Evolutionary conservation across 2,797 vertebrate species (phyloP), one percentile per base, ranked within the genome.

Genomic region (Tenualosa thibaudeaui): DNA sequence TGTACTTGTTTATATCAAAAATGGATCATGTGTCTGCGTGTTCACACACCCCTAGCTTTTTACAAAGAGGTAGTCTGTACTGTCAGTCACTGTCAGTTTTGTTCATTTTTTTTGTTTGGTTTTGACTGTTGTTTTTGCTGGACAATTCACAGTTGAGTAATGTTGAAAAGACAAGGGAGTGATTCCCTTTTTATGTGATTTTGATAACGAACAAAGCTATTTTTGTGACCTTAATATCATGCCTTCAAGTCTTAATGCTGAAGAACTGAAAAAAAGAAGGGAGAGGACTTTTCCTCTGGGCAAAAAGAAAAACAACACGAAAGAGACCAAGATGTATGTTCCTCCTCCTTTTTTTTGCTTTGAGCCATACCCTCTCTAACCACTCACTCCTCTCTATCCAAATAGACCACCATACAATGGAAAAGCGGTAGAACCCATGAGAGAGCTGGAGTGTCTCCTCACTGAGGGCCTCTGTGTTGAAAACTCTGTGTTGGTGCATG

Each of bases 141-240:
- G 84, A 87, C 87, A 83, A 82, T 50, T 82, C 49, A 53, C 53
- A 82, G 81, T 82, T 82, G 10, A 56, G 53, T 56, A 56, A 56
- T 7, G 6, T 56, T 46, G 50, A 51, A 82, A 82, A 82, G 49
- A 54, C 10, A 26, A 82, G 53, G 49, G 81, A 46, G 37, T 43
- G 17, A 9, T 7, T 26, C 81, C 81, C 81, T 54, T 82, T 51
- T 53, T 51, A 51, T 53, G 49, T 82, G 49, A 56, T 78, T 78
- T 78, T 78, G 40, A 78, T 78, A 78, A 78, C 40, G 71, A 78
- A 78, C 71, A 78, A 78, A 78, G 71, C 71, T 78, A 78, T 78
- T 78, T 78, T 78, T 78, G 71, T 78, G 71, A 78, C 71, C 71
- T 78, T 78, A 43, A 78, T 78, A 19, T 46, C 71, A 46, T 78